Base-by-base conservation (phyloP, 1,140 invertebrate genomes). In the Protaetia brevitarsis region DNA sequence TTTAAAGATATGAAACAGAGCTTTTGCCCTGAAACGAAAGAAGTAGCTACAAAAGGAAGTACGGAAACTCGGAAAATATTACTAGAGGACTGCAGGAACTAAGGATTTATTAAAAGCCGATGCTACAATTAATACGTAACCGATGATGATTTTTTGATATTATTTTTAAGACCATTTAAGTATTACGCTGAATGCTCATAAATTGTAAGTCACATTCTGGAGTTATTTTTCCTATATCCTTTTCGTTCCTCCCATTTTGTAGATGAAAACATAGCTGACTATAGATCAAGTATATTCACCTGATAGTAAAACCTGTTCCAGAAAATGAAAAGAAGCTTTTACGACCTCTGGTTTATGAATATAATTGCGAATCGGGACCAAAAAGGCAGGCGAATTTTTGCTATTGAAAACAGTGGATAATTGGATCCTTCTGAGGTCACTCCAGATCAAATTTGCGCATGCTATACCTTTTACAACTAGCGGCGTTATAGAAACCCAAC, bases 81-180 rank as follows among this genome's bases (percentile, higher is more conserved):
- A 82, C 84, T 68, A 78, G 83, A 16, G 85, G 81, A 16, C 75
- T 89, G 13, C 77, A 74, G 66, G 82, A 83, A 16, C 76, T 89
- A 1, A 80, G 80, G 80, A 83, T 69, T 75, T 87, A 8, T 75
- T 90, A 0, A 82, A 86, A 69, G 84, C 85, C 78, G 82, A 85
- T 67, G 81, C 83, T 64, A 85, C 84, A n/a, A 26, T 90, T 76
- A 83, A 64, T 90, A 79, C 63, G 81, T 79, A 34, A 86, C 88
- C 16, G 88, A 90, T 65, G 89, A 91, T 68, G 88, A 89, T 2
- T 85, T 90, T 29, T 80, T 92, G 0, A 80, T 85, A 21, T 87
- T 89, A 16, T 91, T 91, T 72, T 77, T 92, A 8, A 81, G 90
- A 30, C 88, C 88, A 28, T 88, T 87, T 75, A 91, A 92, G 76